These are phyloP conservation scores for Nothura maculosa DNA, from an alignment of 2,797 vertebrate species.

Conservation along the genomic window DNA sequence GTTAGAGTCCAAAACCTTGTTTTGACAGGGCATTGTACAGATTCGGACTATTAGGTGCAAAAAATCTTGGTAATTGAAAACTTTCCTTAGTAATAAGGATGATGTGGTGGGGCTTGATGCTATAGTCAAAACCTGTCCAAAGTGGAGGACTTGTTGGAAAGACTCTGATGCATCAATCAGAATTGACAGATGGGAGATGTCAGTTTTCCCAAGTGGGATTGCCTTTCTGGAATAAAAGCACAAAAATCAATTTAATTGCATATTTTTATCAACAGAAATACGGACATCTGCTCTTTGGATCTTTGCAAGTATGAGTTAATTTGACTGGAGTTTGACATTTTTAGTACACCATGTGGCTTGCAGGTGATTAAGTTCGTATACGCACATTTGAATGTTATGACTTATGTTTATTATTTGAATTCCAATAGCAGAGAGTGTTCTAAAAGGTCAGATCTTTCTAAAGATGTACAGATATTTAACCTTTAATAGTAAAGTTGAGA, in stretches of 20 bases:
- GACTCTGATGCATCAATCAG: neutral
- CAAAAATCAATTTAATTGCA: neutral
- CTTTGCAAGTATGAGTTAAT: neutral
- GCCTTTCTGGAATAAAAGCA: neutral
- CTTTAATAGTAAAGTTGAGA: neutral
- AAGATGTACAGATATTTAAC: neutral
- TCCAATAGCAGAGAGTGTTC: neutral
- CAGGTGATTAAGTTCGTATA: neutral
- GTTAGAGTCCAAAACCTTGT: neutral
- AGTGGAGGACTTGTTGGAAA: neutral
- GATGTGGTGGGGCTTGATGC: neutral
- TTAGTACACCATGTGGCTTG: neutral
- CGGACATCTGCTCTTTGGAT: neutral
- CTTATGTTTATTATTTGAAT: neutral
- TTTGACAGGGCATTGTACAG: neutral
- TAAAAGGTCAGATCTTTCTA: neutral
- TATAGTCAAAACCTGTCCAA: too few relatives aligned
- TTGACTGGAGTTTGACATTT: neutral
- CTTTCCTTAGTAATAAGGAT: neutral
- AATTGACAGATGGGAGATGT: neutral
- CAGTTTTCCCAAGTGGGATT: neutral
- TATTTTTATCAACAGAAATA: neutral
- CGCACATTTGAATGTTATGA: neutral
- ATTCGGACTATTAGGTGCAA: neutral
- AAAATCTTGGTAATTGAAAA: neutral